These are phyloP conservation scores for Phymastichus coffea DNA, from an alignment of 1,140 invertebrate species.

Conservation along the genomic window DNA sequence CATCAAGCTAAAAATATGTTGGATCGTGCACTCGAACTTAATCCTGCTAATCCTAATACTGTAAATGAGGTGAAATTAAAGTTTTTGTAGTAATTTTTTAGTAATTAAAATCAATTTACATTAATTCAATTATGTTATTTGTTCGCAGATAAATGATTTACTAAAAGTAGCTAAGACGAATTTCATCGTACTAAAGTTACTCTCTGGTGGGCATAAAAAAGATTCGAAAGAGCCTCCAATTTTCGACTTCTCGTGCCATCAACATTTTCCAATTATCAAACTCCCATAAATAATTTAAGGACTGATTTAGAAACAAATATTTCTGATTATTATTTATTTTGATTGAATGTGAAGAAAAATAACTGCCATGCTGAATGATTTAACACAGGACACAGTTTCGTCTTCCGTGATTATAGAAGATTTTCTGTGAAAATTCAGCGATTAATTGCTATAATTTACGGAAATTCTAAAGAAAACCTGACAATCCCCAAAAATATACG, in stretches of 20 bases:
- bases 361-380: slow-evolving; percentile 3
- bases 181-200: slow-evolving; percentile 89
- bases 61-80: slow-evolving; percentile 72
- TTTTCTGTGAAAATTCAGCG: background rate
- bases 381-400: slow-evolving; percentile 5
- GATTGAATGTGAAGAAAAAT: slow-evolving; percentile 26
- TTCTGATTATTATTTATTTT: slow-evolving; percentile 38
- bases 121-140: background rate
- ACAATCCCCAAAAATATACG: slow-evolving; percentile 17
- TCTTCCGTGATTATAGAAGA: slow-evolving; percentile 6
- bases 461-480: slow-evolving; percentile 7
- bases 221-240: slow-evolving; percentile 80
- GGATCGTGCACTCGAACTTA: slow-evolving; percentile 61
- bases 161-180: slow-evolving; percentile 91
- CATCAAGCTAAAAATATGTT: slow-evolving; percentile 84
- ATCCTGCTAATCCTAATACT: slow-evolving; percentile 64
- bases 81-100: background rate
- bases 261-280: slow-evolving; percentile 90
- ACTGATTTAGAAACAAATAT: slow-evolving; percentile 7
- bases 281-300: slow-evolving; percentile 46
- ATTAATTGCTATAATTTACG: slow-evolving; percentile 14
- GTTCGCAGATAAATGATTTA: slow-evolving; percentile 75
- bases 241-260: slow-evolving; percentile 87
- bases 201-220: slow-evolving; percentile 87
- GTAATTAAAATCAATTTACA: background rate